These are phyloP conservation scores for Spinus pinus DNA, from an alignment of 2,797 vertebrate genomes.

Conservation along the genomic window DNA sequence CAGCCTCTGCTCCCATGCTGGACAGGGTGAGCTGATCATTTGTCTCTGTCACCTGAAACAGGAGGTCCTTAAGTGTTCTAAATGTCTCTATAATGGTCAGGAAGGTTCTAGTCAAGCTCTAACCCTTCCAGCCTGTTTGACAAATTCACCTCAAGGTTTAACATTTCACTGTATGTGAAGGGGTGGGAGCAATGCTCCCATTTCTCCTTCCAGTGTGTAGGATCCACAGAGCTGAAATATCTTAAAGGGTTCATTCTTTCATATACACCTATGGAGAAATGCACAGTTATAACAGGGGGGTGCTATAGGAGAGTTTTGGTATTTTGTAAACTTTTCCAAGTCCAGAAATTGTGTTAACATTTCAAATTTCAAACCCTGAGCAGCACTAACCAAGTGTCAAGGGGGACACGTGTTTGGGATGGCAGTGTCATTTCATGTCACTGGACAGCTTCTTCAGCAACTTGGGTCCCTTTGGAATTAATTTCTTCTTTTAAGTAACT, in stretches of 20 bases:
- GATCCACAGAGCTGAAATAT: not conserved
- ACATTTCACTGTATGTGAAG: not conserved
- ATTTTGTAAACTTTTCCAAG: not conserved
- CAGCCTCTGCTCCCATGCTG: not conserved
- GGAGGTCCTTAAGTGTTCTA: not conserved
- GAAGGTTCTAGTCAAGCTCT: not conserved
- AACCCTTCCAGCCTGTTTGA: not conserved
- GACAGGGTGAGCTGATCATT: not conserved
- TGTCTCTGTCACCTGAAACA: not conserved
- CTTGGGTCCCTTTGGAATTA: not conserved
- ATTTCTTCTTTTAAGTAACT: not conserved
- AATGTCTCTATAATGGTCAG: not conserved
- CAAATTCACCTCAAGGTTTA: not conserved
- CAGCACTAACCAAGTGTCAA: not conserved
- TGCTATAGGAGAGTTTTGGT: not conserved
- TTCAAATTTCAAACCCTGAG: not conserved
- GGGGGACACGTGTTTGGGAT: not conserved
- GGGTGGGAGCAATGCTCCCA: not conserved
- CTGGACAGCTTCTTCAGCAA: not conserved
- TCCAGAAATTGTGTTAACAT: not conserved
- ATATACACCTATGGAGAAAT: not conserved
- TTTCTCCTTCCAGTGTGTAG: not conserved
- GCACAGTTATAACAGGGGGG: fast-evolving
- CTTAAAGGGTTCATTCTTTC: not conserved
- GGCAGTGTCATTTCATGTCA: not conserved